Percentiles rank a stretch among this genome's conserved stretches.
Conservation (phyloP, 35 echinoderm and acorn worm species). For the Anneissia japonica region DNA sequence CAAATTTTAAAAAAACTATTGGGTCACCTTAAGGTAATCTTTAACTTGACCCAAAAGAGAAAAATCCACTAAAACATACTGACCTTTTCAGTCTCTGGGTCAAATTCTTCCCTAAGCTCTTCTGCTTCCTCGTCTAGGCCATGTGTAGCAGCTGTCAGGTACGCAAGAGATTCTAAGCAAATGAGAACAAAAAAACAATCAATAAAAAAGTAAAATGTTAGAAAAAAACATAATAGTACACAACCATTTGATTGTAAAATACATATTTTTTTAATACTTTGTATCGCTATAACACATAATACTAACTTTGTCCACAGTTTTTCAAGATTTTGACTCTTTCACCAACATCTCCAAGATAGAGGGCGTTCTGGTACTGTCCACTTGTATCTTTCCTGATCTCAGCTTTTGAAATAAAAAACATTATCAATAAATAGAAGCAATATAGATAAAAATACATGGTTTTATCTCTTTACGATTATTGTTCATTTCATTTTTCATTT, state of each 20-base stretch:
- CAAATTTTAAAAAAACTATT: too few relatives aligned
- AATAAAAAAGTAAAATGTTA: background rate
- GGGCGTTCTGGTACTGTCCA: slow-evolving; percentile 96
- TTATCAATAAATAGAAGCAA: background rate
- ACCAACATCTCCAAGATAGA: slow-evolving; percentile 93
- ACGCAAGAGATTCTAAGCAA: slow-evolving; percentile 81
- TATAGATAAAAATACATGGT: too few relatives aligned
- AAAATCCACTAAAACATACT: background rate
- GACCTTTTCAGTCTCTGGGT: slow-evolving; percentile 48
- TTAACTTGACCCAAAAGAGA: too few relatives aligned
- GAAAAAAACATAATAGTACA: background rate
- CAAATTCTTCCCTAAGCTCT: slow-evolving; percentile 52
- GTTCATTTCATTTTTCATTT: too few relatives aligned
- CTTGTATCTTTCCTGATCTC: slow-evolving; percentile 98
- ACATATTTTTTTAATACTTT: too few relatives aligned
- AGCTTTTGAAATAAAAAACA: slow-evolving; percentile 38
- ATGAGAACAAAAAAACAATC: background rate
- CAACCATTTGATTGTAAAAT: background rate
- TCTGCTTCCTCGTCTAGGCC: slow-evolving; percentile 77
- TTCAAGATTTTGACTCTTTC: slow-evolving; percentile 96
- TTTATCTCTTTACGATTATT: too few relatives aligned
- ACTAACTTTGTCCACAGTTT: slow-evolving; percentile 95
- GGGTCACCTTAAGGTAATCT: background rate
- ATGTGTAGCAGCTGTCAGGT: slow-evolving; percentile 88
- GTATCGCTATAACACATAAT: too few relatives aligned